Evolutionary conservation across 92 coral and sea anemone species (phyloP).

Genomic region (Muricea muricata): DNA sequence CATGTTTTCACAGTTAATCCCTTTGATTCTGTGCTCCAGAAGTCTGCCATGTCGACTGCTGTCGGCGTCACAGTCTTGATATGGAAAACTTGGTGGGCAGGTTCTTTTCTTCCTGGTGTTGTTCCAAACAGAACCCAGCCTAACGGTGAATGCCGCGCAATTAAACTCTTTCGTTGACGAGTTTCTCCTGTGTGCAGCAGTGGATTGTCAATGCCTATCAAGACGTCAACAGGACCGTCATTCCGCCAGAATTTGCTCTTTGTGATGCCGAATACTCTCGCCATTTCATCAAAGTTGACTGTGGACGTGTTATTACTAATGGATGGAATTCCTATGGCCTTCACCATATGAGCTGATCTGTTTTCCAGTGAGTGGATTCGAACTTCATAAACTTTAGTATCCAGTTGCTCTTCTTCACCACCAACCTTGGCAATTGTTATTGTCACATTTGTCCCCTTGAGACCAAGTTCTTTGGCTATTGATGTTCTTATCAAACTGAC

Average conservation of each 20-base stretch:
- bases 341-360: slow-evolving; percentile 1
- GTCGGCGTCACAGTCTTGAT: slow-evolving; percentile 18
- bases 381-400: slow-evolving; percentile 8
- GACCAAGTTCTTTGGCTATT: background rate
- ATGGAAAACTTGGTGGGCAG: slow-evolving; percentile 15
- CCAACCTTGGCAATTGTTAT: background rate
- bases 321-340: slow-evolving; percentile 60
- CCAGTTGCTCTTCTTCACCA: slow-evolving; percentile 19
- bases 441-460: background rate
- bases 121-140: slow-evolving; percentile 49
- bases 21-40: slow-evolving; percentile 66
- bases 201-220: slow-evolving; percentile 23
- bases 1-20: slow-evolving; percentile 47
- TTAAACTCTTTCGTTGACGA: slow-evolving; percentile 6
- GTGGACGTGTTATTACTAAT: slow-evolving; percentile 50
- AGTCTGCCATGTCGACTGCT: slow-evolving; percentile 50
- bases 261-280: background rate
- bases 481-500: background rate
- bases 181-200: slow-evolving; percentile 45
- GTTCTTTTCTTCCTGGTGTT: background rate
- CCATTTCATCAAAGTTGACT: slow-evolving; percentile 9
- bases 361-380: slow-evolving; percentile 14
- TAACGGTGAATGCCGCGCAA: slow-evolving; percentile 40
- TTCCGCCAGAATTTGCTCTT: background rate
- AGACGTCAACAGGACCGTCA: slow-evolving; percentile 15